These are phyloP conservation scores for Tethya wilhelma DNA, from an alignment of 37 sponge, comb jelly and placozoan genomes.

Conservation along the genomic window DNA sequence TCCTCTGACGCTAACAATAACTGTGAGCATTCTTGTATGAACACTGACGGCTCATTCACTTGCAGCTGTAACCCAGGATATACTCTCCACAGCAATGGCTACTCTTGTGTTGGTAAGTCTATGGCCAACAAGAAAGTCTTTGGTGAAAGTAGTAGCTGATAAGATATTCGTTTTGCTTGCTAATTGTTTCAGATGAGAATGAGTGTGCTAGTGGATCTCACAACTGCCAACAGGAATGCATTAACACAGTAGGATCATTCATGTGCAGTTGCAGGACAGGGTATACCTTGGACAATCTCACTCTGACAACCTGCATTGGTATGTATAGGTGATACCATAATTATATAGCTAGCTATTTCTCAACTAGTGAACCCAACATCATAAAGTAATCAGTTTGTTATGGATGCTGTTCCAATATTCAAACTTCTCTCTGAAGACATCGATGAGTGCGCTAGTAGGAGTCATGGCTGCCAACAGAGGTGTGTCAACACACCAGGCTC, in stretches of 20 bases:
- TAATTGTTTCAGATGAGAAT: slow-evolving; percentile 10
- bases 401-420: neutral
- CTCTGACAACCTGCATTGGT: too few species aligned
- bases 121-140: too few species aligned
- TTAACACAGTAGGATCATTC: slow-evolving; percentile 36
- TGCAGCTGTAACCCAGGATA: slow-evolving; percentile 53
- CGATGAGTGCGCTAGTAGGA: neutral
- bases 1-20: too few species aligned
- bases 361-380: too few species aligned
- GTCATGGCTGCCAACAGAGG: neutral
- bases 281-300: neutral
- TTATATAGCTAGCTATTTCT: too few species aligned
- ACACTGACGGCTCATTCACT: slow-evolving; percentile 33
- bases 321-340: neutral
- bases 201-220: slow-evolving; percentile 11
- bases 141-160: too few species aligned
- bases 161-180: too few species aligned
- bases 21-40: slow-evolving; percentile 32
- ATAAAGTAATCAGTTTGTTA: too few species aligned
- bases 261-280: slow-evolving; percentile 44
- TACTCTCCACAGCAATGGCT: slow-evolving; percentile 4
- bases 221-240: slow-evolving; percentile 26
- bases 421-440: neutral
- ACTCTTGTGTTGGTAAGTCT: slow-evolving; percentile 20
- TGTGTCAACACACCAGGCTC: neutral